Evolutionary conservation across 2,797 vertebrate species (phyloP).

Genomic region (Salmo trutta): DNA sequence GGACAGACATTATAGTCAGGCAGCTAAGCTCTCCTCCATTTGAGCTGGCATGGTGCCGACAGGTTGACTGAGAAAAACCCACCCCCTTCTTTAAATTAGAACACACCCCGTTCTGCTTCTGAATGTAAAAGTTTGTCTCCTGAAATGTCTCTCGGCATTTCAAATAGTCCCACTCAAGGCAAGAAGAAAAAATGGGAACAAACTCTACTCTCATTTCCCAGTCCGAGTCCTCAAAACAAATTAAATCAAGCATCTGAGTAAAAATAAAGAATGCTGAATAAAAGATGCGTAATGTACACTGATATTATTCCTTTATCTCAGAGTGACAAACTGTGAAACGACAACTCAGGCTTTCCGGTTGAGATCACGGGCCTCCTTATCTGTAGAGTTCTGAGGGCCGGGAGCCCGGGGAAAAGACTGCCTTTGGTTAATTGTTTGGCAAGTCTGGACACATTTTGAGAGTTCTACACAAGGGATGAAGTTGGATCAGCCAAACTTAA

Average conservation of each 20-base stretch:
- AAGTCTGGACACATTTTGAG: conserved; percentile 60
- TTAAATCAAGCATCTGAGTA: conserved; percentile 52
- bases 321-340: conserved; percentile 63
- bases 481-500: conserved; percentile 51
- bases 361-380: conserved; percentile 63
- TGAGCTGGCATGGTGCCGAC: background rate
- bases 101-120: background rate
- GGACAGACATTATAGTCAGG: conserved; percentile 38
- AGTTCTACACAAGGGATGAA: conserved; percentile 57
- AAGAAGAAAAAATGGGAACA: conserved; percentile 50
- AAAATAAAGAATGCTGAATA: conserved; percentile 58
- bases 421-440: conserved; percentile 48
- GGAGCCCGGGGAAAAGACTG: conserved; percentile 48
- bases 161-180: conserved; percentile 58
- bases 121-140: background rate
- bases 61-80: background rate
- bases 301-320: conserved; percentile 64
- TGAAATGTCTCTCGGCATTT: background rate
- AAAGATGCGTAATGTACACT: conserved; percentile 72
- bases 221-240: conserved; percentile 55
- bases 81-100: conserved; percentile 20
- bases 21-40: conserved; percentile 29
- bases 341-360: conserved; percentile 58
- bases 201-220: conserved; percentile 49
- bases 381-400: conserved; percentile 58